Conservation (phyloP, 2,888 invertebrate genomes). For the Dicyrtomina minuta region DNA sequence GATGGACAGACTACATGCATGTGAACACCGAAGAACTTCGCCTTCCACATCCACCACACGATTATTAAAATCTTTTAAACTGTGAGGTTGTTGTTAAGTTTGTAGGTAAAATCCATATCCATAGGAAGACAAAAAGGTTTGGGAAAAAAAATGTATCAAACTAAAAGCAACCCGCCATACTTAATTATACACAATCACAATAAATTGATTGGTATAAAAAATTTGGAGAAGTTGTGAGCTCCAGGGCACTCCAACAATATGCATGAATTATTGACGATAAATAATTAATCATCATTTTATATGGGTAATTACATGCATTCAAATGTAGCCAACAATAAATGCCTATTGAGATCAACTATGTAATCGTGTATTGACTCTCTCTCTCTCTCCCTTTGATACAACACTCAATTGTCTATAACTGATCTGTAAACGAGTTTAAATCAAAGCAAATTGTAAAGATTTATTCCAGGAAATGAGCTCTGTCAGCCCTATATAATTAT, state of each 20-base stretch:
- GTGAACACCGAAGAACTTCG: not conserved
- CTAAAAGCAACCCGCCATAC: slow-evolving; percentile 13
- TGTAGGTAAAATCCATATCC: too few species aligned
- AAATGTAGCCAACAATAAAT: slow-evolving; percentile 19
- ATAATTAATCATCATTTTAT: slow-evolving; percentile 27
- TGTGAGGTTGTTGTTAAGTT: not conserved
- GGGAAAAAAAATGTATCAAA: slow-evolving; percentile 9
- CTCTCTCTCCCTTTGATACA: not conserved
- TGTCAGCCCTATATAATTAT: not conserved
- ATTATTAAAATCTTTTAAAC: not conserved
- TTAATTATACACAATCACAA: slow-evolving; percentile 19
- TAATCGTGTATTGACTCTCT: slow-evolving; percentile 15
- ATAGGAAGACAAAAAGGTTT: too few species aligned
- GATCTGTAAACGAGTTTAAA: too few species aligned
- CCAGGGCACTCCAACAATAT: slow-evolving; percentile 3
- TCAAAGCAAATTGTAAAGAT: not conserved
- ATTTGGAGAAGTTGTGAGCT: not conserved
- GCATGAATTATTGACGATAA: slow-evolving; percentile 20
- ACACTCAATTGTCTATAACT: too few species aligned
- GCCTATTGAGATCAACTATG: slow-evolving; percentile 6
- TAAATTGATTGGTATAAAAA: slow-evolving; percentile 17
- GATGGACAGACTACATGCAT: too few species aligned
- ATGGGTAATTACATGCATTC: slow-evolving; percentile 22
- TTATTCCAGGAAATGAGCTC: slow-evolving; percentile 11
- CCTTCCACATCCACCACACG: not conserved